These are phyloP conservation scores for Tympanuchus pallidicinctus DNA, from an alignment of 2,113 vertebrate species.

Conservation along the genomic window DNA sequence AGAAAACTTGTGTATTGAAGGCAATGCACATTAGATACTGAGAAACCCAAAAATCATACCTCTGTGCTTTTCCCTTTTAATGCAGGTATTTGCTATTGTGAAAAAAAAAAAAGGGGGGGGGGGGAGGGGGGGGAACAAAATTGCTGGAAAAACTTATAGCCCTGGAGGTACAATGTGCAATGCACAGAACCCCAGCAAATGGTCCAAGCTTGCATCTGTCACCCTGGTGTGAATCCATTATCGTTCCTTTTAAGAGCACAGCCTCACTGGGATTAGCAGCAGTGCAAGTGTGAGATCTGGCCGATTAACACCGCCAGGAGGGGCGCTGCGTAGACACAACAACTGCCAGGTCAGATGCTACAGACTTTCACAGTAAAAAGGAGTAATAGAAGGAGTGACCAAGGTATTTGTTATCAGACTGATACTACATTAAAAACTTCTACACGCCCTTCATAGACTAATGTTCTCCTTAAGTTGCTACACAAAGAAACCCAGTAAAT, in stretches of 20 bases:
- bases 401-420: background rate
- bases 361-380: background rate
- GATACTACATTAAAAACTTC: background rate
- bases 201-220: background rate
- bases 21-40: background rate
- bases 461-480: background rate
- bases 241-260: background rate
- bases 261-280: constrained; percentile 8
- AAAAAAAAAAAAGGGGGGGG: background rate
- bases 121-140: background rate
- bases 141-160: background rate
- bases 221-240: background rate
- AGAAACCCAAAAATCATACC: background rate
- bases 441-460: background rate
- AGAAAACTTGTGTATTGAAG: background rate
- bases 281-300: background rate
- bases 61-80: background rate
- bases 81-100: background rate
- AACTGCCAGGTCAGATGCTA: background rate
- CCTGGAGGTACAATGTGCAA: background rate
- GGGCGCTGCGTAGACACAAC: background rate
- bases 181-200: background rate
- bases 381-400: background rate
- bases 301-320: background rate
- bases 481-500: background rate